Conservation (phyloP, 2,888 invertebrate genomes). For the Buathra laborator region DNA sequence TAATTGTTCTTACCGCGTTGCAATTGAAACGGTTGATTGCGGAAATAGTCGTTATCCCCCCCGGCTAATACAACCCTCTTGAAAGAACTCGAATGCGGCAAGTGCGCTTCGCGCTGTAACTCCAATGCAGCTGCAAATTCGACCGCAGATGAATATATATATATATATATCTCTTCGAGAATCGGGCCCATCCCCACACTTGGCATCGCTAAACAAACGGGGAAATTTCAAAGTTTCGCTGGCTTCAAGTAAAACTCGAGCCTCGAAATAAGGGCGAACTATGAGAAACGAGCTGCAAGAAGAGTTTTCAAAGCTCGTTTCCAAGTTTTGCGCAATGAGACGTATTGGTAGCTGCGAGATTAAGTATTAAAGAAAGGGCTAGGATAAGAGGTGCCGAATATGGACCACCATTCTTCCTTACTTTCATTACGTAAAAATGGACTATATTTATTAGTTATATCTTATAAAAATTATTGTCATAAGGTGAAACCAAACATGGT, state of each 20-base stretch:
- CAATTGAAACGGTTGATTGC: conserved; percentile 19
- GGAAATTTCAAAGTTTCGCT: conserved; percentile 53
- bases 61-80: conserved; percentile 34
- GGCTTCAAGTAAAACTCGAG: not conserved
- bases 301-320: conserved; percentile 27
- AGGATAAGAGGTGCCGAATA: no score
- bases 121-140: not conserved
- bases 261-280: conserved; percentile 12
- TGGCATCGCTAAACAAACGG: conserved; percentile 49
- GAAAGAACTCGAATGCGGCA: conserved; percentile 15
- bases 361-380: not conserved
- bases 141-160: not conserved
- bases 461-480: not conserved
- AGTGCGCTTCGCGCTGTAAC: not conserved
- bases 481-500: no score
- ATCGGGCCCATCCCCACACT: conserved; percentile 9
- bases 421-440: no score
- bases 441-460: no score
- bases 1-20: conserved; percentile 39
- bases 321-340: conserved; percentile 40
- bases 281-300: conserved; percentile 4
- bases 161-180: not conserved
- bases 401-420: no score
- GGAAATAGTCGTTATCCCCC: conserved; percentile 11
- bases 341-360: not conserved